These are phyloP conservation scores for Xenus cinereus DNA, from an alignment of 2,113 vertebrate species.

Conservation along the genomic window DNA sequence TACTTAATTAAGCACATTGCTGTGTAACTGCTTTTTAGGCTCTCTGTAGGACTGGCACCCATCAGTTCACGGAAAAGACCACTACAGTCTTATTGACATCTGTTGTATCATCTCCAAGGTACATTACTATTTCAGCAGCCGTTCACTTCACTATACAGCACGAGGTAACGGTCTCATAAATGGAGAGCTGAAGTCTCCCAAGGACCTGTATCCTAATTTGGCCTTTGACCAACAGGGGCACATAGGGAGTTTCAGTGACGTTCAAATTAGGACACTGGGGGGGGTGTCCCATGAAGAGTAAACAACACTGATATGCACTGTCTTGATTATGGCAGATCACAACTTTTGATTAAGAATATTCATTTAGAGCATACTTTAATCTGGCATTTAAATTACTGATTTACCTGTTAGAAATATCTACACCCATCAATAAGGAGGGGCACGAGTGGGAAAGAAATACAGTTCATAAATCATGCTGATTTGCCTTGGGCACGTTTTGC, in stretches of 20 bases:
- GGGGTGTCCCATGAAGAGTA: accelerated
- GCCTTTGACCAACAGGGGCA: not conserved
- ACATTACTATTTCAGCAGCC: not conserved
- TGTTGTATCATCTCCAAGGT: not conserved
- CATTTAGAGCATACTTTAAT: not conserved
- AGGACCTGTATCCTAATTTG: not conserved
- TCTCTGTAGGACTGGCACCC: not conserved
- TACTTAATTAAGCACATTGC: not conserved
- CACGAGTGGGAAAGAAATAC: not conserved
- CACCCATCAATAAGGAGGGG: not conserved
- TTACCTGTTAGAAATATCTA: not conserved
- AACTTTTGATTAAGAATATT: not conserved
- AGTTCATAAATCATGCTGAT: not conserved
- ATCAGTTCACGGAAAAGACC: not conserved
- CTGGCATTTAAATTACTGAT: not conserved
- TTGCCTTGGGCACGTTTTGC: not conserved
- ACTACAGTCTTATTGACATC: not conserved
- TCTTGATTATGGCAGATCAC: not conserved
- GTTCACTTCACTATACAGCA: not conserved
- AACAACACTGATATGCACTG: not conserved
- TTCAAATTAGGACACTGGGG: not conserved
- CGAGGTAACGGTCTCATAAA: not conserved
- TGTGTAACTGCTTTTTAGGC: not conserved
- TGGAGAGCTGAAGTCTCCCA: not conserved
- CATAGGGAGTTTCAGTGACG: not conserved